These are phyloP conservation scores for Capromys pilorides DNA, from an alignment of 2,797 vertebrate species.

Conservation along the genomic window DNA sequence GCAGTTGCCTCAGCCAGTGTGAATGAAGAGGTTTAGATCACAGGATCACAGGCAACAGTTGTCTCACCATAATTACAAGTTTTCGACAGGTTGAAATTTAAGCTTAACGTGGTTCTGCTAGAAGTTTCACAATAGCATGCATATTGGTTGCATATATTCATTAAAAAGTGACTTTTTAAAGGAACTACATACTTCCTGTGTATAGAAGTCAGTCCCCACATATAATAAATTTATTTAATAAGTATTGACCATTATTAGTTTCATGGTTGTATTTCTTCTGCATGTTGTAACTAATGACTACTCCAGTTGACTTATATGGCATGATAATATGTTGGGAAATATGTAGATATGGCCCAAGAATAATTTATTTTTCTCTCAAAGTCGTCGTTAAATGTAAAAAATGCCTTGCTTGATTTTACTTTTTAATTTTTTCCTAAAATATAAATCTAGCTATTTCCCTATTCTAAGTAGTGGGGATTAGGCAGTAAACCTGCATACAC, in stretches of 20 bases:
- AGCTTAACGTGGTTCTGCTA: neutral
- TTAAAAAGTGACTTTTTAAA: slow-evolving; percentile 52
- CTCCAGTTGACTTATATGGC: slow-evolving; percentile 18
- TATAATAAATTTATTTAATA: neutral
- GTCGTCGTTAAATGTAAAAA: slow-evolving; percentile 5
- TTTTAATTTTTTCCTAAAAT: neutral
- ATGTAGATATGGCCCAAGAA: neutral
- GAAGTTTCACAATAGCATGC: neutral
- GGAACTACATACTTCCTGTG: neutral
- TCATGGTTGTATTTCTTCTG: neutral
- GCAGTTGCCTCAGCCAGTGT: neutral
- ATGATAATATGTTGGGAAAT: neutral
- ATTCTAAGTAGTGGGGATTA: neutral
- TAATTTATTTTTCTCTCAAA: neutral
- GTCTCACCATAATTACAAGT: slow-evolving; percentile 27
- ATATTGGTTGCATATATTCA: slow-evolving; percentile 32
- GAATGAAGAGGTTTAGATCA: neutral
- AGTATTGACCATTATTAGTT: neutral
- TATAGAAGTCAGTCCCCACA: neutral
- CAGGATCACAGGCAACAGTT: neutral
- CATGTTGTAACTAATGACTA: neutral
- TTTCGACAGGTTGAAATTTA: slow-evolving; percentile 1
- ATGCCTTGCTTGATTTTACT: neutral
- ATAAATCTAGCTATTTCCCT: neutral
- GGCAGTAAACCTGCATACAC: neutral